A percentile compares a stretch with the other conserved stretches of the same genome.
Conservation (phyloP, 2,113 vertebrate species). For the Perccottus glenii region DNA sequence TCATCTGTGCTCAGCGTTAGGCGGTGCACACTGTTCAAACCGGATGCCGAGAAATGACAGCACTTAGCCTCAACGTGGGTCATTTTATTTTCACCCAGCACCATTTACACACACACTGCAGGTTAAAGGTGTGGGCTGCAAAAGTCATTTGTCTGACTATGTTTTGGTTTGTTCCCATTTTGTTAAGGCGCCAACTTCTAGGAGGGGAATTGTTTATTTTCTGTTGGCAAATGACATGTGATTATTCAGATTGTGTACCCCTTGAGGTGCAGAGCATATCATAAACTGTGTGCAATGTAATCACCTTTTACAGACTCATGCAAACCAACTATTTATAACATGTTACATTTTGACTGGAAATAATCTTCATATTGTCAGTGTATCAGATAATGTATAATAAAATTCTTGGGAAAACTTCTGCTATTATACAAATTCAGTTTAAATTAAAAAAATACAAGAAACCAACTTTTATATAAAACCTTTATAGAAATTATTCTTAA, state of each 20-base stretch:
- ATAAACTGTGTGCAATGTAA: constrained; percentile 8
- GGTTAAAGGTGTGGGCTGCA: constrained; percentile 42
- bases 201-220: constrained; percentile 10
- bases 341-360: neutral
- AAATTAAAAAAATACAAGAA: no score
- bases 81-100: constrained; percentile 51
- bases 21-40: constrained; percentile 36
- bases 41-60: constrained; percentile 44
- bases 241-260: constrained; percentile 18
- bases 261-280: neutral
- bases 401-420: no score
- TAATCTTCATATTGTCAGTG: no score
- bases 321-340: neutral
- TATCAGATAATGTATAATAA: no score
- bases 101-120: constrained; percentile 41
- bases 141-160: constrained; percentile 32
- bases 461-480: no score
- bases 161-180: constrained; percentile 29
- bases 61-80: constrained; percentile 47
- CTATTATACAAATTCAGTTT: no score
- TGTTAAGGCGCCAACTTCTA: constrained; percentile 13
- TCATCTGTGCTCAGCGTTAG: constrained; percentile 51
- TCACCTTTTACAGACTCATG: neutral
- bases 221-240: neutral
- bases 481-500: no score